Percentiles rank a stretch among this genome's conserved stretches.
Conservation (phyloP, 2,113 vertebrate species). For the Seriola quinqueradiata region DNA sequence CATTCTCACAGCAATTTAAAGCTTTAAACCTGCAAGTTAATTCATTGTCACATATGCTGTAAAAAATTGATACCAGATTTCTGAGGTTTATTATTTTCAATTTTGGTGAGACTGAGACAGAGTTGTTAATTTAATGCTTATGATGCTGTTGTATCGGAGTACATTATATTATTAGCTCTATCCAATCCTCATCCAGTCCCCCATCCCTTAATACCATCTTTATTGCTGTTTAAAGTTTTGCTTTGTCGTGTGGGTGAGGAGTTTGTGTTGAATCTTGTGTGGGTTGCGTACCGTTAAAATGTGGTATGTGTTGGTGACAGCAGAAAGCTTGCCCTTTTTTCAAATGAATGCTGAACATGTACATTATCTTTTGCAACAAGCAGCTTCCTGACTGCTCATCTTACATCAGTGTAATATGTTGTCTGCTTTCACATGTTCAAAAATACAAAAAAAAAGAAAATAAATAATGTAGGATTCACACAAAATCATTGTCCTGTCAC, state of each 20-base stretch:
- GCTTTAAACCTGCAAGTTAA: background rate
- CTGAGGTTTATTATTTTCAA: background rate
- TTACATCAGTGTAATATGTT: background rate
- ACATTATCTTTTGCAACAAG: background rate
- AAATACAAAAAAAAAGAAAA: background rate
- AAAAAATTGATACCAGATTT: background rate
- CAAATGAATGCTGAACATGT: background rate
- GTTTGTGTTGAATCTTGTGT: conserved; percentile 14
- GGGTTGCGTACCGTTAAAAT: conserved; percentile 8
- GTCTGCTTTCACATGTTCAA: background rate
- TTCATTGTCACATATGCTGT: background rate
- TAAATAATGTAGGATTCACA: background rate
- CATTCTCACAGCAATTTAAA: background rate
- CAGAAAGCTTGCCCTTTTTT: background rate
- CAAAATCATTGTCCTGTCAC: background rate
- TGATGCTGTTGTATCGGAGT: background rate
- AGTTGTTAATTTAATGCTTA: background rate
- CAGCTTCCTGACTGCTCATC: background rate
- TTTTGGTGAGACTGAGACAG: background rate
- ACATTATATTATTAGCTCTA: background rate
- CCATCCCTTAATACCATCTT: background rate
- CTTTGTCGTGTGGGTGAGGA: conserved; percentile 7
- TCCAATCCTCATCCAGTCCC: background rate
- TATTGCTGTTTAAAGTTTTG: background rate
- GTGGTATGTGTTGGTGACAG: conserved; percentile 1